These are phyloP conservation scores for Pristionchus entomophagus DNA, from an alignment of 2,888 invertebrate species.

Conservation along the genomic window DNA sequence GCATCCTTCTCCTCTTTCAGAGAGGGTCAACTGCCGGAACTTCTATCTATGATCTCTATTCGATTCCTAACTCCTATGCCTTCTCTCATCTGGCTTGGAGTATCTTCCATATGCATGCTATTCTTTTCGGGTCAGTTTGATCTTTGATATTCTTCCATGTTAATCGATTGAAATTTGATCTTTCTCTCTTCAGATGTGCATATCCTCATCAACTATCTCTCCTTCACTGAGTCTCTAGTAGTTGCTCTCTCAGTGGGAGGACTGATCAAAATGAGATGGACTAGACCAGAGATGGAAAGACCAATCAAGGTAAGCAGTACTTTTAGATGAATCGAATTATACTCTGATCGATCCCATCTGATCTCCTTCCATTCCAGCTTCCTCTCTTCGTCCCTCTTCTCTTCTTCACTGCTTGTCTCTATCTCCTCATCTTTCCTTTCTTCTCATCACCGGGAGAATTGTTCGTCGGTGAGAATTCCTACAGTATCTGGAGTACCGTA, in stretches of 20 bases:
- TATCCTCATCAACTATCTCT: constrained; percentile 78
- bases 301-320: constrained; percentile 78
- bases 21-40: constrained; percentile 78
- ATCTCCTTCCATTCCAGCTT: background rate
- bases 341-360: too few species aligned
- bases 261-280: constrained; percentile 77
- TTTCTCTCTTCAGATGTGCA: constrained; percentile 69
- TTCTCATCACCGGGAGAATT: constrained; percentile 80
- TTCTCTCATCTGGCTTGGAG: constrained; percentile 77
- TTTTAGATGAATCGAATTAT: too few species aligned
- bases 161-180: constrained; percentile 28
- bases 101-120: constrained; percentile 28
- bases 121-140: constrained; percentile 34
- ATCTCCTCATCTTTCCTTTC: constrained; percentile 89
- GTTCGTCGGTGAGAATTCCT: constrained; percentile 79
- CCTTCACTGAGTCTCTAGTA: constrained; percentile 78
- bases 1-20: constrained; percentile 64
- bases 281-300: constrained; percentile 72
- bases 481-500: background rate
- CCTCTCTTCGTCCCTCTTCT: constrained; percentile 84
- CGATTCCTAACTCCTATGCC: constrained; percentile 78
- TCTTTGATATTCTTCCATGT: constrained; percentile 5
- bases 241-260: constrained; percentile 78
- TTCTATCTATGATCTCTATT: constrained; percentile 78
- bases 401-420: constrained; percentile 88